Evolutionary conservation across 30 jellyfish, hydroid and myxozoan genomes (phyloP).

Genomic region (Calvadosia cruxmelitensis): DNA sequence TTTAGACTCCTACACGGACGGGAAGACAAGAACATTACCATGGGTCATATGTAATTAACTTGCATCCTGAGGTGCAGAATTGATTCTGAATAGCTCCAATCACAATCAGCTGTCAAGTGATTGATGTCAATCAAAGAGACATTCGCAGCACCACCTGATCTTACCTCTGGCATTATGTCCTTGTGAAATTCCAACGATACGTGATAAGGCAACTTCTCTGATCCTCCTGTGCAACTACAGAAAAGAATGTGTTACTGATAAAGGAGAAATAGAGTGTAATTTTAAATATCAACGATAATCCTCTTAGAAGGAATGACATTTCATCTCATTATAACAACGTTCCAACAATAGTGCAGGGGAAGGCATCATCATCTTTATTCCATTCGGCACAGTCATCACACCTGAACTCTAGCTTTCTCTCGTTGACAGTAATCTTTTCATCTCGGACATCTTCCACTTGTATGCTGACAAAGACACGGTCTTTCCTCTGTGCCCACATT

Average conservation of each 20-base stretch:
- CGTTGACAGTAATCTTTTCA: slow-evolving; percentile 60
- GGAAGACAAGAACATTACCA: not conserved
- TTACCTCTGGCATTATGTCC: slow-evolving; percentile 66
- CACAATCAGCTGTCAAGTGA: too few species aligned
- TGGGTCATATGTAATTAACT: too few species aligned
- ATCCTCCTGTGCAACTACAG: slow-evolving; percentile 61
- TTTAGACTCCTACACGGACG: slow-evolving; percentile 51
- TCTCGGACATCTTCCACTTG: slow-evolving; percentile 81
- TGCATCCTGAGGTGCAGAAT: too few species aligned
- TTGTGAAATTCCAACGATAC: slow-evolving; percentile 54
- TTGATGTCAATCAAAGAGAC: too few species aligned
- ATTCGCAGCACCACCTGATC: too few species aligned
- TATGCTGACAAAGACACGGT: slow-evolving; percentile 54
- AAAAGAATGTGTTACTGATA: too few species aligned
- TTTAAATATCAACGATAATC: too few species aligned
- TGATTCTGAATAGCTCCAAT: too few species aligned
- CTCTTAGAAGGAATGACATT: too few species aligned
- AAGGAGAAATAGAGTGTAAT: too few species aligned
- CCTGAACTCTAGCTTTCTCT: slow-evolving; percentile 64
- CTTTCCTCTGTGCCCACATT: slow-evolving; percentile 89
- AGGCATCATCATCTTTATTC: not conserved
- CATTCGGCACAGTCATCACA: not conserved
- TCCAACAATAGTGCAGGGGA: too few species aligned
- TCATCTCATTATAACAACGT: too few species aligned
- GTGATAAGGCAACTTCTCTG: slow-evolving; percentile 29